These are phyloP conservation scores for Tragelaphus strepsiceros DNA, from an alignment of 2,113 vertebrate genomes.

Conservation along the genomic window DNA sequence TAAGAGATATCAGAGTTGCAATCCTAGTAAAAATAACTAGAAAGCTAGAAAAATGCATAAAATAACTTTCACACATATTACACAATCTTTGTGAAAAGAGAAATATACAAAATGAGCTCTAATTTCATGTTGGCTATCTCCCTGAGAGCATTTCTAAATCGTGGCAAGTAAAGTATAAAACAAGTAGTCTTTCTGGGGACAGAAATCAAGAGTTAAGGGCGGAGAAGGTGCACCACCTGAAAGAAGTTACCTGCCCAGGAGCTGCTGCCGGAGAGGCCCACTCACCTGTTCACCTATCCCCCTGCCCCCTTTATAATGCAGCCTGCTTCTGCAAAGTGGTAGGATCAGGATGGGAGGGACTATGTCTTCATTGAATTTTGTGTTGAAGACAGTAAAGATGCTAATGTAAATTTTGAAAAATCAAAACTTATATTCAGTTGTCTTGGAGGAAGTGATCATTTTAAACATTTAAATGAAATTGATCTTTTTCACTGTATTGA, in stretches of 20 bases:
- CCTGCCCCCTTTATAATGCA: not conserved
- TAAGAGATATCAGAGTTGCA: not conserved
- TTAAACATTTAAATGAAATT: not conserved
- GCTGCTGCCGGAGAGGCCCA: accelerated
- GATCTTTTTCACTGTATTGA: not conserved
- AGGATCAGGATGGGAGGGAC: not conserved
- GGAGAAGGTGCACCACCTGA: not conserved
- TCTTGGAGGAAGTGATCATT: not conserved
- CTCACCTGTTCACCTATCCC: not conserved
- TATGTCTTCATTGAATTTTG: not conserved
- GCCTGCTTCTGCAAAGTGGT: not conserved
- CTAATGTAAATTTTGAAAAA: not conserved
- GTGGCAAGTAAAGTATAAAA: not conserved
- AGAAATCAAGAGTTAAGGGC: not conserved
- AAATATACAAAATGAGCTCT: not conserved
- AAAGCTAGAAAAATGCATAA: not conserved
- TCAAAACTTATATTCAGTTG: not conserved
- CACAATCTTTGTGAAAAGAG: not conserved
- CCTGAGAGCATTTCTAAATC: not conserved
- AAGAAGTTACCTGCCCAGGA: not conserved
- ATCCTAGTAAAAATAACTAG: not conserved
- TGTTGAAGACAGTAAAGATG: not conserved
- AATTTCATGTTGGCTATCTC: not conserved
- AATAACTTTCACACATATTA: not conserved
- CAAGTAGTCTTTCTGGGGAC: not conserved